These are phyloP conservation scores for Itoplectis maculator DNA, from an alignment of 2,888 invertebrate species.

Conservation along the genomic window DNA sequence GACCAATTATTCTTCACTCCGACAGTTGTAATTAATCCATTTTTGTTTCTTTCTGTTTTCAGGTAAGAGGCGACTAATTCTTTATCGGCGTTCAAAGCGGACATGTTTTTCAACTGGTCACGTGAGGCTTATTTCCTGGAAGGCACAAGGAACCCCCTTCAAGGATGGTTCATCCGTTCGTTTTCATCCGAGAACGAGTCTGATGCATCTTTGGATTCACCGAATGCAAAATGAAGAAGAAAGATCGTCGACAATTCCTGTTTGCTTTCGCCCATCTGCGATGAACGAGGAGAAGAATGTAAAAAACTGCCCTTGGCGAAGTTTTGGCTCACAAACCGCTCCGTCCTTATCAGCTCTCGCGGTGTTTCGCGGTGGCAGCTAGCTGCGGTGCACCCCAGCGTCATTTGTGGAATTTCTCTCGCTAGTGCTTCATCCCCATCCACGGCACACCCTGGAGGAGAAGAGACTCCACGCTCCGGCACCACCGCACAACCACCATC, in stretches of 20 bases:
- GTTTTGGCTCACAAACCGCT: constrained; percentile 10
- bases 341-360: not conserved
- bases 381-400: constrained; percentile 6
- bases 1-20: constrained; percentile 16
- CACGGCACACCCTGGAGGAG: no score
- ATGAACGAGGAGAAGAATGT: constrained; percentile 2
- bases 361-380: not conserved
- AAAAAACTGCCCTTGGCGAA: constrained; percentile 13
- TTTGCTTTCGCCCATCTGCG: not conserved
- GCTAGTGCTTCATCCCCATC: not conserved
- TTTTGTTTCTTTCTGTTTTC: constrained; percentile 32
- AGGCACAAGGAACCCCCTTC: no score
- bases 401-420: constrained; percentile 27
- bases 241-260: constrained; percentile 22
- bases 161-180: not conserved
- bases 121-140: constrained; percentile 22
- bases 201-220: not conserved
- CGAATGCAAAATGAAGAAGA: constrained; percentile 15
- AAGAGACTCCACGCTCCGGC: constrained; percentile 51
- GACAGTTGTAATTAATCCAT: constrained; percentile 30
- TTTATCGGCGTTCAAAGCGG: not conserved
- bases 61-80: constrained; percentile 42
- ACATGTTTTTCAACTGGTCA: not conserved
- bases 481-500: constrained; percentile 57
- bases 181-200: not conserved